Evolutionary conservation across 2,888 invertebrate species (phyloP), one percentile per base, ranked within the genome.

Genomic region (Andrena praecox): DNA sequence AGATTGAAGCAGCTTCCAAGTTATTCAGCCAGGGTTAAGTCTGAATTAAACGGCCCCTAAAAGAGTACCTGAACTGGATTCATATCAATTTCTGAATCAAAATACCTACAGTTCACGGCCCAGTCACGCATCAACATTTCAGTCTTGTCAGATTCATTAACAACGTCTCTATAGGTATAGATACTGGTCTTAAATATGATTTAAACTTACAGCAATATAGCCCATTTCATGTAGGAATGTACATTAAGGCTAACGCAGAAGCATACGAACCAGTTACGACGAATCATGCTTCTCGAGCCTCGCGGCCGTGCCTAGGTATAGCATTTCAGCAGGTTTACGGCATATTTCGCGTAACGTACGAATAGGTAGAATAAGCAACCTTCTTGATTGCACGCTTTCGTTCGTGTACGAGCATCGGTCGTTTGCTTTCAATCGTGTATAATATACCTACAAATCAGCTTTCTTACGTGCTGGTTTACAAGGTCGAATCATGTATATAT

Each of bases 291-390:
- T 67, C 60, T 71, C 74, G 79, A 76, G 42, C 63, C 52, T 24
- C 62, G 31, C 29, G 27, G 27, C 29, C 76, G 59, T 71, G 56
- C 74, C 78, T 75, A 20, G 20, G 20, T 20, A 56, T 10, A 50
- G 56, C 72, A 79, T 89, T 91, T 89, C 87, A 83, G 79, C 88
- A 82, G 87, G 89, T 91, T 91, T 89, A 89, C 85, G 88, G 85
- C 88, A 84, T 71, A 85, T 87, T 88, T 87, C 74, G 67, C 74
- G 82, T 84, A 85, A 85, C 86, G 85, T 90, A 78, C 77, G 85
- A 84, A 85, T 73, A 42, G 42, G 16, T 5, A 85, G 77, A 77
- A 69, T 80, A 68, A 68, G 24, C 62, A 33, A 31, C 54, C 78
- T 60, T 31, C 77, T 73, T 81, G 82, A 87, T 87, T 86, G 78